These are phyloP conservation scores for Autographa gamma DNA, from an alignment of 2,888 invertebrate species.

Conservation along the genomic window DNA sequence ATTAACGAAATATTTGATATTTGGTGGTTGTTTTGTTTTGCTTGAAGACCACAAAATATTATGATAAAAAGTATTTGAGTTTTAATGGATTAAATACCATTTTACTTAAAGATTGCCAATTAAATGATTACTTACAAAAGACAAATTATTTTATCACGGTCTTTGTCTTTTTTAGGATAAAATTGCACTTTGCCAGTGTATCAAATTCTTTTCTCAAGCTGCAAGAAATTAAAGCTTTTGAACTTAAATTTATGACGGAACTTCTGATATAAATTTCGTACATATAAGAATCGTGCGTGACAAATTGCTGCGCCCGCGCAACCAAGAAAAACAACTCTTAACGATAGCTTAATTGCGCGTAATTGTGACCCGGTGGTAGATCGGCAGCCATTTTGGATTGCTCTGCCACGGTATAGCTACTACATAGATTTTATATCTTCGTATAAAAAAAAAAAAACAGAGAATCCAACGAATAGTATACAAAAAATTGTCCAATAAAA, in stretches of 20 bases:
- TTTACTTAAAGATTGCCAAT: too few relatives aligned
- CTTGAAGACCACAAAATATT: too few relatives aligned
- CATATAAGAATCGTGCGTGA: constrained; percentile 65
- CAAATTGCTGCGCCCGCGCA: constrained; percentile 70
- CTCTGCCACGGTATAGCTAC: constrained; percentile 9
- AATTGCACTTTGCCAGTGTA: too few relatives aligned
- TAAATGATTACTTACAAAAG: too few relatives aligned
- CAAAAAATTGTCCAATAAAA: neutral
- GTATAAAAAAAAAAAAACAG: neutral
- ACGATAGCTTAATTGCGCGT: constrained; percentile 77
- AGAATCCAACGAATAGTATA: neutral
- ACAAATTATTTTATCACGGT: too few relatives aligned
- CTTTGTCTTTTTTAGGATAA: too few relatives aligned
- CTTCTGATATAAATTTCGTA: constrained; percentile 23
- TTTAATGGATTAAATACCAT: too few relatives aligned
- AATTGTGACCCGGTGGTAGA: constrained; percentile 64
- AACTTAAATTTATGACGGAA: neutral
- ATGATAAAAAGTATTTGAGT: too few relatives aligned
- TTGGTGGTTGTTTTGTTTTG: too few relatives aligned
- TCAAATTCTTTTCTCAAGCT: too few relatives aligned
- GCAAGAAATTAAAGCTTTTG: neutral
- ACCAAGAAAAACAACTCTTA: constrained; percentile 66
- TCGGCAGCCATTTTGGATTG: constrained; percentile 27
- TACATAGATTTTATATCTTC: neutral
- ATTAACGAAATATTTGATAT: neutral